These are phyloP conservation scores for Meteorus cinctellus DNA, from an alignment of 2,888 invertebrate species.

Conservation along the genomic window DNA sequence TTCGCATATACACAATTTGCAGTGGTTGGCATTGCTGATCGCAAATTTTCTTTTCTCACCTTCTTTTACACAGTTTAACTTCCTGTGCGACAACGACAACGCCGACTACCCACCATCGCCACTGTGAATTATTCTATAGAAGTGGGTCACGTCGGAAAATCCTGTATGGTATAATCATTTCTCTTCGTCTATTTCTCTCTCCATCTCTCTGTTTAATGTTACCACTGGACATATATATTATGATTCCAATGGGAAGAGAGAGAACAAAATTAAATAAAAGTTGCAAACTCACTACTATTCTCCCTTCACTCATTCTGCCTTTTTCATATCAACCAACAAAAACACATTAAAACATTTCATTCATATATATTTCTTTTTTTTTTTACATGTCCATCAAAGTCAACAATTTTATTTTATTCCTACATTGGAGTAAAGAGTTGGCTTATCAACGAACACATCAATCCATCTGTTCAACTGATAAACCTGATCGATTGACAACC, in stretches of 20 bases:
- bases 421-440: neutral
- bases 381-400: neutral
- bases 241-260: constrained; percentile 6
- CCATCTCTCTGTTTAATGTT: constrained; percentile 2
- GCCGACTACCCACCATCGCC: too few species aligned
- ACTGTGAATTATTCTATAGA: constrained; percentile 38
- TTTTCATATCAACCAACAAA: neutral
- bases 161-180: constrained; percentile 26
- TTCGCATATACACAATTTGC: neutral
- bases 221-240: neutral
- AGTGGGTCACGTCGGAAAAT: constrained; percentile 40
- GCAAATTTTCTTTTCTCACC: neutral
- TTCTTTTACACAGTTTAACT: constrained; percentile 4
- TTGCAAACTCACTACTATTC: constrained; percentile 26
- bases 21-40: neutral
- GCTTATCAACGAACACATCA: neutral
- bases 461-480: neutral
- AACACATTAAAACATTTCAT: neutral
- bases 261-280: constrained; percentile 2
- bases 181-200: neutral
- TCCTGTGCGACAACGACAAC: neutral
- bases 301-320: neutral
- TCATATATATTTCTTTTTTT: neutral
- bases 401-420: neutral
- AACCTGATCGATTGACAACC: constrained; percentile 1